A percentile compares a stretch with the other conserved stretches of the same genome.
phyloP scores from a whole-genome alignment of 2,113 vertebrate genomes.

The Formicarius rufipectus region DNA sequence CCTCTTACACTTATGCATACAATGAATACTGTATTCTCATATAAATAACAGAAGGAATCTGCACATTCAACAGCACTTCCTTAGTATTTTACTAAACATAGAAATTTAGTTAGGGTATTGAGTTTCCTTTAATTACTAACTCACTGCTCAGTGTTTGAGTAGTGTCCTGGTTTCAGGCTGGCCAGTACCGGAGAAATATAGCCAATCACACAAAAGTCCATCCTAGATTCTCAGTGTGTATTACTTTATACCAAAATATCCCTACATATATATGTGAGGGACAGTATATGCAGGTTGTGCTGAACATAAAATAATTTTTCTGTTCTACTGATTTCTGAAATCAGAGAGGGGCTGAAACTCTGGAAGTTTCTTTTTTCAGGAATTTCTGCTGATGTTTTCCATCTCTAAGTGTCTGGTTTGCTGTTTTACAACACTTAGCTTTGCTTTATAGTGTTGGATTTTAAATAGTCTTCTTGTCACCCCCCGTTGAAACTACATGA shows the following conservation, averaged over 20 bases:
- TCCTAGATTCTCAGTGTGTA: not conserved
- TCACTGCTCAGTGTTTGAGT: not conserved
- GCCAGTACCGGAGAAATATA: not conserved
- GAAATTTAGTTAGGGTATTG: not conserved
- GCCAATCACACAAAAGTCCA: not conserved
- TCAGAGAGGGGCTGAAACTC: not conserved
- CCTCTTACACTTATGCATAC: not conserved
- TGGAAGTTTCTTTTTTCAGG: not conserved
- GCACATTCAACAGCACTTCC: not conserved
- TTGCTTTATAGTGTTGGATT: not conserved
- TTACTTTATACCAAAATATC: not conserved
- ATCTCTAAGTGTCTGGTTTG: not conserved
- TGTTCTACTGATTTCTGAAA: not conserved
- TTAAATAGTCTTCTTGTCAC: not conserved
- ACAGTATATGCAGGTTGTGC: not conserved
- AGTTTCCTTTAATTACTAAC: not conserved
- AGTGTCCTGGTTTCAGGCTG: not conserved
- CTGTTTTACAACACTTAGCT: not conserved
- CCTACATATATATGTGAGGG: not conserved
- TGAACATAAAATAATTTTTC: not conserved
- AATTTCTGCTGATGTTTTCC: not conserved
- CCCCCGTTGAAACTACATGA: not conserved
- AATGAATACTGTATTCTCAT: not conserved
- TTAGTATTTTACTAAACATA: not conserved
- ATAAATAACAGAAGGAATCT: not conserved